Conservation (phyloP, 2,113 vertebrate species). For the Stomatorhinus ivindoensis region DNA sequence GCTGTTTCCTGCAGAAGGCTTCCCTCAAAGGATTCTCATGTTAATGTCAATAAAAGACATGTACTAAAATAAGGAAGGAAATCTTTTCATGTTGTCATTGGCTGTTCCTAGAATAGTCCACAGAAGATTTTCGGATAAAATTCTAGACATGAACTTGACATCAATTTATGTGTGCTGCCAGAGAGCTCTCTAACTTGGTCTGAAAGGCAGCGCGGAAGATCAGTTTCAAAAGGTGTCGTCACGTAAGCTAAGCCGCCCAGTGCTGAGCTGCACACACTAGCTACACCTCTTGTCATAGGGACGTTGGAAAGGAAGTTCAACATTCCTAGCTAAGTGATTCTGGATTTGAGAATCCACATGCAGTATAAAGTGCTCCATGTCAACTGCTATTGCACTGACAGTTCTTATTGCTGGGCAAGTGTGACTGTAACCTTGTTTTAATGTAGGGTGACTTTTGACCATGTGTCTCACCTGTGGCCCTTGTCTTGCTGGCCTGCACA, state of each 20-base stretch:
- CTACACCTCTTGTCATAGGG: background rate
- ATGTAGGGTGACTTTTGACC: background rate
- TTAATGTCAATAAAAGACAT: background rate
- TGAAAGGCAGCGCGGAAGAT: background rate
- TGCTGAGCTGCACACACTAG: background rate
- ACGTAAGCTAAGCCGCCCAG: background rate
- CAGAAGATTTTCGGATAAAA: background rate
- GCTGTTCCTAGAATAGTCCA: background rate
- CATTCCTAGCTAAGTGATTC: background rate
- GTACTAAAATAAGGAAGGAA: background rate
- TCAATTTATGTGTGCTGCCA: background rate
- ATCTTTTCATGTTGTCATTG: background rate
- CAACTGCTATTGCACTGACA: background rate
- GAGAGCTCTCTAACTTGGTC: background rate
- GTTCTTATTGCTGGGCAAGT: background rate
- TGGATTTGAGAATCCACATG: background rate
- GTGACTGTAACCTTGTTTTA: background rate
- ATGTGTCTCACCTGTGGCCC: background rate
- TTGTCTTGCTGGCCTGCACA: background rate
- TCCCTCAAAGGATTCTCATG: background rate
- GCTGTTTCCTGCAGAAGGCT: background rate
- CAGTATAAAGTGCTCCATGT: background rate
- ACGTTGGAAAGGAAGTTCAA: background rate
- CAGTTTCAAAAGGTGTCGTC: background rate
- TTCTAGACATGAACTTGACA: background rate